These are phyloP conservation scores for Cynoglossus semilaevis DNA, from an alignment of 2,113 vertebrate species.

Conservation along the genomic window DNA sequence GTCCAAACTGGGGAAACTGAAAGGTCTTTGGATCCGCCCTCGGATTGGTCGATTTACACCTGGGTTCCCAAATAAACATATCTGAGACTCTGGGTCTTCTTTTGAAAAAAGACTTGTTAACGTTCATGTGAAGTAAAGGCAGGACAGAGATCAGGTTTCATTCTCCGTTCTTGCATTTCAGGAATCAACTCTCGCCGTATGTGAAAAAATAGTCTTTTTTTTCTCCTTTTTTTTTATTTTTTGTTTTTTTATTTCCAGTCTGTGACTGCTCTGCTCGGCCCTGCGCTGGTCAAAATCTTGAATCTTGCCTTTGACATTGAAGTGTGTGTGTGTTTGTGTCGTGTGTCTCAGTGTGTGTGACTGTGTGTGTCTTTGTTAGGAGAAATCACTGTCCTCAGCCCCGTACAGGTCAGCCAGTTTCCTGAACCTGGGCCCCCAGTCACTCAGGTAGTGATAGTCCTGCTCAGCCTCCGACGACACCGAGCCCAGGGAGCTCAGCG, in stretches of 20 bases:
- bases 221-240: slow-evolving; percentile 2
- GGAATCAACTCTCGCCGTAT: neutral
- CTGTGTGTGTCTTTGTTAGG: slow-evolving; percentile 67
- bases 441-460: slow-evolving; percentile 94
- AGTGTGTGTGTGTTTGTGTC: neutral
- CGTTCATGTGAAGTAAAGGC: slow-evolving; percentile 8
- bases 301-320: neutral
- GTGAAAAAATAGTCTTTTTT: slow-evolving; percentile 6
- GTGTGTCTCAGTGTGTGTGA: neutral
- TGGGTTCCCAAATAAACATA: slow-evolving; percentile 1
- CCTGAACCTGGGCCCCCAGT: slow-evolving; percentile 95
- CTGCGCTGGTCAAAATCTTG: neutral
- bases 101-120: slow-evolving; percentile 1
- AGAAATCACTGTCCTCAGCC: slow-evolving; percentile 86
- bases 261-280: slow-evolving; percentile 1
- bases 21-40: slow-evolving; percentile 10
- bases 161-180: neutral
- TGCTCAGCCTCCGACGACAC: slow-evolving; percentile 85
- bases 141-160: slow-evolving; percentile 1
- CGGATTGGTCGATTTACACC: slow-evolving; percentile 26
- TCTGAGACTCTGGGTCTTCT: neutral
- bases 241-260: slow-evolving; percentile 11
- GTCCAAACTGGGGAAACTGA: slow-evolving; percentile 1
- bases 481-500: slow-evolving; percentile 91
- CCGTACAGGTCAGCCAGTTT: slow-evolving; percentile 95